A percentile compares a stretch with the other conserved stretches of the same genome.
phyloP scores from a whole-genome alignment of 1,140 invertebrate species.

The Arctopsyche grandis region DNA sequence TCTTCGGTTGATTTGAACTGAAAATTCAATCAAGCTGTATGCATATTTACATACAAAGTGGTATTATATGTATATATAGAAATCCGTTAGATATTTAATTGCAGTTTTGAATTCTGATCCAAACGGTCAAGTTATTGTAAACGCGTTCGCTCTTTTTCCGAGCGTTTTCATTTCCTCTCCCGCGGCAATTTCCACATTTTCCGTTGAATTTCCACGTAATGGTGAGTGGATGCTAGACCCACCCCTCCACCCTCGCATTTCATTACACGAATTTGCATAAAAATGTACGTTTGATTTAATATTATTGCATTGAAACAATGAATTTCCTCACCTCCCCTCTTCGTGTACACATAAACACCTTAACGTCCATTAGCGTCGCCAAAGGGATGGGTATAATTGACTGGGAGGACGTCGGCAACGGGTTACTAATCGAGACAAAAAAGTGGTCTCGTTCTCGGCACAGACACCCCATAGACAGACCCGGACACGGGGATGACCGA shows the following conservation, averaged over 20 bases:
- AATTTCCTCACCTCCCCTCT: not conserved
- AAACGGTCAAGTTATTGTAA: not conserved
- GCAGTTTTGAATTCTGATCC: not conserved
- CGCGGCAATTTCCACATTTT: not conserved
- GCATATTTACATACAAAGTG: no score
- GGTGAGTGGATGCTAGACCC: not conserved
- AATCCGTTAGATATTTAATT: not conserved
- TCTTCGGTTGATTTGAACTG: no score
- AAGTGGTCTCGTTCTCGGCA: conserved; percentile 1
- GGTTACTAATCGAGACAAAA: conserved; percentile 33
- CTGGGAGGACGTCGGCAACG: not conserved
- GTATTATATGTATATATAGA: no score
- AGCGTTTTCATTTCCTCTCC: conserved; percentile 6
- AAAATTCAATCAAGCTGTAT: no score
- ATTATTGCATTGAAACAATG: conserved; percentile 27
- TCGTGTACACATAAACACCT: conserved; percentile 7
- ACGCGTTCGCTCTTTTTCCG: not conserved
- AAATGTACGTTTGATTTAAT: conserved; percentile 32
- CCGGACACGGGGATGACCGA: not conserved
- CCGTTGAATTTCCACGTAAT: not conserved
- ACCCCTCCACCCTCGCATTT: not conserved
- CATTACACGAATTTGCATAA: conserved; percentile 25
- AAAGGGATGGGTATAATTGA: conserved; percentile 14
- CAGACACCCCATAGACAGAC: not conserved
- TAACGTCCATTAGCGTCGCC: conserved; percentile 28